Base-by-base conservation (phyloP, 2,797 vertebrate genomes). In the Pyrocephalus nanus region DNA sequence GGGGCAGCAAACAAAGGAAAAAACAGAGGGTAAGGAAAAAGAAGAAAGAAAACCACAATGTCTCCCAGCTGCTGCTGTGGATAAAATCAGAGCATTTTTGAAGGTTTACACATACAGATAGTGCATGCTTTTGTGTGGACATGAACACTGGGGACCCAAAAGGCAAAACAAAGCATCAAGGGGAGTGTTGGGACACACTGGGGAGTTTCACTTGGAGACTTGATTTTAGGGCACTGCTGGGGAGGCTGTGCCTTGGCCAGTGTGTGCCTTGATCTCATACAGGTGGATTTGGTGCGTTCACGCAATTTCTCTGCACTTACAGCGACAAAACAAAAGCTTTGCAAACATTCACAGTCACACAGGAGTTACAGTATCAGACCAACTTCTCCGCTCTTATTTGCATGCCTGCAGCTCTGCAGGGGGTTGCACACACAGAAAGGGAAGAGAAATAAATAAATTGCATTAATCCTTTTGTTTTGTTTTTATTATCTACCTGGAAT, bases 401-500 rank as follows among this genome's bases (percentile, higher is more conserved):
- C 60, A 36, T 23, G 36, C 50, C 71, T 86, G 70, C 53, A 81
- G 83, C 79, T 73, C 71, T 92, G 87, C 48, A 69, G 71, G 83
- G 74, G 42, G n/a, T 75, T 12, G 1, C 62, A 70, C 19, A 20
- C 8, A 16, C 0, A 67, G 74, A 77, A 95, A 92, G 53, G 38
- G 67, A 77, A 34, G 12, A 71, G 34, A 91, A 93, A 85, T n/a
- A 92, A 80, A 87, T 92, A 95, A 95, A 94, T 79, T 40, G 16
- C 57, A 92, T 79, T 94, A 95, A 93, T 92, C 67, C 77, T 73
- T 94, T 73, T 89, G 76, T 60, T 88, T 94, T 91, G 61, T 53
- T 95, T 95, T 95, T 89, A 92, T 94, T 94, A 93, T 83, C 93
- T 96, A 93, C 96, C 95, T 97, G 90, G 75, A 96, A 95, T 93